Evolutionary conservation across 2,113 vertebrate species (phyloP).

Genomic region (Platysternon megacephalum): DNA sequence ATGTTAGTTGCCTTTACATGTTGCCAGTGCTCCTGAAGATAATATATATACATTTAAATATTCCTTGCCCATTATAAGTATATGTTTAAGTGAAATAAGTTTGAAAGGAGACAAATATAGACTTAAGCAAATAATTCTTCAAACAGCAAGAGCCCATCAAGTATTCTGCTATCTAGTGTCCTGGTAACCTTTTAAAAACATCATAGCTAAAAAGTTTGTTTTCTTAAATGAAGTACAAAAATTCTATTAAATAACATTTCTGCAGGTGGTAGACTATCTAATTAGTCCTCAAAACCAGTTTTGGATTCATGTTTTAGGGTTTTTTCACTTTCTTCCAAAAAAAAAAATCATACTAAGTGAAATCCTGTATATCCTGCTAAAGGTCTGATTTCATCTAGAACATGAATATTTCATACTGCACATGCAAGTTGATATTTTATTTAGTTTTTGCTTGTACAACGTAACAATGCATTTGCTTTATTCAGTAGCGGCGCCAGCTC

Average conservation of each 20-base stretch:
- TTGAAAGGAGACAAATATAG: background rate
- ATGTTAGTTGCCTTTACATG: background rate
- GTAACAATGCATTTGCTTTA: conserved; percentile 27
- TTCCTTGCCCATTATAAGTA: background rate
- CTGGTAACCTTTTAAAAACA: background rate
- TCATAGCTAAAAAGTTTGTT: background rate
- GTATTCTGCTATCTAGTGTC: background rate
- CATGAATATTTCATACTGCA: conserved; percentile 24
- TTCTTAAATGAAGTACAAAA: background rate
- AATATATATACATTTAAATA: background rate
- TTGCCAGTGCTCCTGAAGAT: background rate
- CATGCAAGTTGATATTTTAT: conserved; percentile 21
- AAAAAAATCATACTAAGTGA: background rate
- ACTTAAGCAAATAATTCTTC: background rate
- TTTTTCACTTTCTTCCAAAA: conserved; percentile 28
- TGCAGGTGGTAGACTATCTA: background rate
- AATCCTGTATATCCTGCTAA: background rate
- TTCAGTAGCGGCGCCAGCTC: no score
- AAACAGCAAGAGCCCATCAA: background rate
- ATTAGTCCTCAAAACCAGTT: background rate
- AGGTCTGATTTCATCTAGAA: background rate
- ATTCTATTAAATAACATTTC: conserved; percentile 1
- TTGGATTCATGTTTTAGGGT: conserved; percentile 2
- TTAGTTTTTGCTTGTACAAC: conserved; percentile 18
- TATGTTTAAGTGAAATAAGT: background rate